These are phyloP conservation scores for Caenorhabditis doughertyi DNA, from an alignment of 2,888 invertebrate species.

Conservation along the genomic window DNA sequence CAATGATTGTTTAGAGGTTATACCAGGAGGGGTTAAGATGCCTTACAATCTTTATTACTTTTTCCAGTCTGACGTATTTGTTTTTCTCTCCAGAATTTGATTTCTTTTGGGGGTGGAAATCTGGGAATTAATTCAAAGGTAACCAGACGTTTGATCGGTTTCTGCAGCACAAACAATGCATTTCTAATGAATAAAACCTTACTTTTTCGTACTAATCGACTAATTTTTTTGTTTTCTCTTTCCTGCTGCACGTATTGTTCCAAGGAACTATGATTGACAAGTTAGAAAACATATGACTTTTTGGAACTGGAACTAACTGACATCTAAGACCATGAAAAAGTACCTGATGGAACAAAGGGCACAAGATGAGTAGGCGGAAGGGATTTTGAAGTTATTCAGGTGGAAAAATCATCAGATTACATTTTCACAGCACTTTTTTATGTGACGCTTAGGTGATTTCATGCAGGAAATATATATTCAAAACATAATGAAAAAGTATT, in stretches of 20 bases:
- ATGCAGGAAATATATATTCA: no score
- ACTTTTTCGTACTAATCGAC: background rate
- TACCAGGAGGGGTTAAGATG: background rate
- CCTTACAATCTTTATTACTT: conserved; percentile 33
- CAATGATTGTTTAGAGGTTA: background rate
- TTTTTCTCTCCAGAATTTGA: conserved; percentile 18
- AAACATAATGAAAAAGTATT: no score
- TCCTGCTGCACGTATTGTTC: background rate
- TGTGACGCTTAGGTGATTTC: no score
- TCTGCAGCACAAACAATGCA: conserved; percentile 5
- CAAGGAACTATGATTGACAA: conserved; percentile 19
- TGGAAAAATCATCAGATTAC: no score
- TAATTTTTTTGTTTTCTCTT: background rate
- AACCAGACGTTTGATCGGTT: background rate
- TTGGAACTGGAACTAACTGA: background rate
- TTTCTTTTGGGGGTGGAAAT: background rate
- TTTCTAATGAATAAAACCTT: conserved; percentile 33
- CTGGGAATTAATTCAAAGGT: conserved; percentile 5
- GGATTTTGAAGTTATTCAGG: background rate
- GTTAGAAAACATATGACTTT: conserved; percentile 10
- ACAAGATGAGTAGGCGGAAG: conserved; percentile 34
- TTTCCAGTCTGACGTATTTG: no score
- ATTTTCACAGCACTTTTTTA: no score
- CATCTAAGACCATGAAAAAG: background rate
- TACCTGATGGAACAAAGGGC: background rate